Evolutionary conservation across 2,113 vertebrate genomes (phyloP).

Genomic region (Chroicocephalus ridibundus): DNA sequence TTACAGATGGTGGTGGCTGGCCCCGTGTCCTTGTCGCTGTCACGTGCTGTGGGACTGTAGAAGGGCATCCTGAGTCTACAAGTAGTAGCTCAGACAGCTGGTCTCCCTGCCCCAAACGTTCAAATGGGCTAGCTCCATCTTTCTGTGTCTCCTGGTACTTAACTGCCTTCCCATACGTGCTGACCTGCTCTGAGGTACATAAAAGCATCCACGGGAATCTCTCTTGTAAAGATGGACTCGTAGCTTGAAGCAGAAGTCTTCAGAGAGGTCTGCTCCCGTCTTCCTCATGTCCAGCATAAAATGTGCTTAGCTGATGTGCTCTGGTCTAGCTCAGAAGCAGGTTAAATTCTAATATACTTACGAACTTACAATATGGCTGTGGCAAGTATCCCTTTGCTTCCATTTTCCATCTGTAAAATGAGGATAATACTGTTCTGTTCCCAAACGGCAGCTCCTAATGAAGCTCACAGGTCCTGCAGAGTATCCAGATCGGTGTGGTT

Average conservation of each 20-base stretch:
- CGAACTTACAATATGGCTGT: neutral
- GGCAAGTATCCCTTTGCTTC: neutral
- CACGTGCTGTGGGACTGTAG: fast-evolving
- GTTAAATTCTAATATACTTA: neutral
- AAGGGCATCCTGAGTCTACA: neutral
- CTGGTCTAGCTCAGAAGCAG: neutral
- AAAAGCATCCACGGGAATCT: neutral
- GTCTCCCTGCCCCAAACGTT: neutral
- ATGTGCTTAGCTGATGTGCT: neutral
- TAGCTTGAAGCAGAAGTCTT: neutral
- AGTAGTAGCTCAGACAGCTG: neutral
- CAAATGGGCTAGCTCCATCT: neutral
- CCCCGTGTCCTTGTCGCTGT: neutral
- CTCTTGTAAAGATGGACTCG: fast-evolving
- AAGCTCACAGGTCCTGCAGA: neutral
- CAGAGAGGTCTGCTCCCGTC: neutral
- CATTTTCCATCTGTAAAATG: neutral
- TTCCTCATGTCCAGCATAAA: neutral
- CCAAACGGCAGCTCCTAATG: neutral
- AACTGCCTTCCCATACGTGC: neutral
- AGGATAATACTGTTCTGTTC: neutral
- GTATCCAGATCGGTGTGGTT: neutral
- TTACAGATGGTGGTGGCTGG: neutral
- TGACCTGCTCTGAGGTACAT: neutral
- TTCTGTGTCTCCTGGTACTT: neutral